phyloP scores from a whole-genome alignment of 2,113 vertebrate species.

The Globicephala melas region DNA sequence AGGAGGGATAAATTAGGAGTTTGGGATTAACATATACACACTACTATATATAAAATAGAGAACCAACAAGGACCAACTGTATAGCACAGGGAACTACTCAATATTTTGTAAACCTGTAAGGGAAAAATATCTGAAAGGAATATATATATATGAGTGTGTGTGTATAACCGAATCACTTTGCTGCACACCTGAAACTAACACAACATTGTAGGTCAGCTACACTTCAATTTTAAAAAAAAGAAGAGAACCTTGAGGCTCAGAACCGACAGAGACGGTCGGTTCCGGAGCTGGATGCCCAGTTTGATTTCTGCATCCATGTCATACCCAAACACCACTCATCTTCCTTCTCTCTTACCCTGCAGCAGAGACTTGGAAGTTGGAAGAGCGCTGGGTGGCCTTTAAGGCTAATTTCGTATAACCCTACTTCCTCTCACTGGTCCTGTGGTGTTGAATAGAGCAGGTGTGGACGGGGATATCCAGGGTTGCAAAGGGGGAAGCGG shows the following conservation, averaged over 20 bases:
- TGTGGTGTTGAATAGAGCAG: accelerated
- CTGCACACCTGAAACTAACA: background rate
- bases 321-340: accelerated
- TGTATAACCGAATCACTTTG: background rate
- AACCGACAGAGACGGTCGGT: too few species aligned
- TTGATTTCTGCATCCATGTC: accelerated
- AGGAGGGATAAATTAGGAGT: background rate
- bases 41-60: background rate
- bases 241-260: background rate
- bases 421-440: background rate
- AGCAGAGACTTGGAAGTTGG: background rate
- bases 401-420: background rate
- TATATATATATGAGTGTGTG: background rate
- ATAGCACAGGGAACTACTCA: background rate
- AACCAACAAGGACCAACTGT: background rate
- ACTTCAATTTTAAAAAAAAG: background rate
- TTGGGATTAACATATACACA: background rate
- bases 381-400: accelerated
- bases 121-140: background rate
- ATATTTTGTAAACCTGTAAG: background rate
- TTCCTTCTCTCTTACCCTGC: background rate
- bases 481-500: accelerated
- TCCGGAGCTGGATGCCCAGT: background rate
- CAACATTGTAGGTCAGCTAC: background rate
- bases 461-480: accelerated